phyloP scores from a whole-genome alignment of 2,797 vertebrate species.

The Otus scops region DNA sequence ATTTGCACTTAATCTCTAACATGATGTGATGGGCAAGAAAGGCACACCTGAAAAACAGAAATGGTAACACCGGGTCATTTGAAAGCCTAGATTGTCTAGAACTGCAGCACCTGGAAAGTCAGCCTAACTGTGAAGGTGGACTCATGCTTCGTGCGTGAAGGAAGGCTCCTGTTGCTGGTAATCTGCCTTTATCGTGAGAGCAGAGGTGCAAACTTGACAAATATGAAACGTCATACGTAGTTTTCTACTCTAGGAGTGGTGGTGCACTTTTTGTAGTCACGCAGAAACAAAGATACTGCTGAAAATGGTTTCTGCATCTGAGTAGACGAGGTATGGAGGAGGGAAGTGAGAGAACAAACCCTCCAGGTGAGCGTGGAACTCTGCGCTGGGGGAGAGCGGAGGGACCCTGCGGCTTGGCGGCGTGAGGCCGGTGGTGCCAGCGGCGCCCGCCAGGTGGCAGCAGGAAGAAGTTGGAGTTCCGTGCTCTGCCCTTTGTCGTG shows the following conservation, averaged over 20 bases:
- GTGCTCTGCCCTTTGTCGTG: not conserved
- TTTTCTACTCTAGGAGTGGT: not conserved
- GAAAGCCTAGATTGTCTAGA: conserved; percentile 2
- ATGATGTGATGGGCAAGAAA: accelerated
- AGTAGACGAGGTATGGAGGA: not conserved
- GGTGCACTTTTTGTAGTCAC: not conserved
- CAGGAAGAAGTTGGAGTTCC: not conserved
- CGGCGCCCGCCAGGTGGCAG: conserved; percentile 70
- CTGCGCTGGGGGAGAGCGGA: not conserved
- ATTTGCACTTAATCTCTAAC: not conserved
- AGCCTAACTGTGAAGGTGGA: not conserved
- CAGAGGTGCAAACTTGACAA: not conserved
- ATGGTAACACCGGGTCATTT: too few species aligned
- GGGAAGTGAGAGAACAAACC: not conserved
- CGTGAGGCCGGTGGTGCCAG: not conserved
- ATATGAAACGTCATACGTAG: not conserved
- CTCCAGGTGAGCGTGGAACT: not conserved
- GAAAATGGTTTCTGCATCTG: not conserved
- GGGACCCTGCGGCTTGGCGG: not conserved
- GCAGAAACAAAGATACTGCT: conserved; percentile 18
- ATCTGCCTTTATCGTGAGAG: not conserved
- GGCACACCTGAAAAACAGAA: not conserved
- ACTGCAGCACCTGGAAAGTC: conserved; percentile 46
- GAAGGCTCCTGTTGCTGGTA: not conserved
- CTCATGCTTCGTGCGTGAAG: not conserved